A percentile compares a stretch with the other conserved stretches of the same genome.
Conservation (phyloP, 2,888 invertebrate genomes). For the Cenopis cana region DNA sequence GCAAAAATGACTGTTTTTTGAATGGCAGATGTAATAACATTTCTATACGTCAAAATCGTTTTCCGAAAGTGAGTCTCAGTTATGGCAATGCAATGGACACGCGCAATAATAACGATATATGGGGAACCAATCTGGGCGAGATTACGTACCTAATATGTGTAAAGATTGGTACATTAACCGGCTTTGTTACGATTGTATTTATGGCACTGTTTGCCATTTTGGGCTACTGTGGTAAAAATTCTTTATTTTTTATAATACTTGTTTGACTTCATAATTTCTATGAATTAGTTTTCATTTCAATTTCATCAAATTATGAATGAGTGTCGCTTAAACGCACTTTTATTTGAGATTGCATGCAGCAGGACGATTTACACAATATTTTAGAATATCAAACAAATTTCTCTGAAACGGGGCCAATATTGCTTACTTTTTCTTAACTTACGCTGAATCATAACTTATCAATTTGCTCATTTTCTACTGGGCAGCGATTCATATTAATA, state of each 20-base stretch:
- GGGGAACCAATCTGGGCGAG: slow-evolving; percentile 40
- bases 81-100: slow-evolving; percentile 19
- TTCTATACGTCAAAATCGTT: neutral
- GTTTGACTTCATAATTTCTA: neutral
- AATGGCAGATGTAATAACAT: too few relatives aligned
- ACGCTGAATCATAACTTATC: too few relatives aligned
- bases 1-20: too few relatives aligned
- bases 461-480: too few relatives aligned
- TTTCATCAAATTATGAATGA: too few relatives aligned
- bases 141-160: slow-evolving; percentile 42
- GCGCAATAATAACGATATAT: slow-evolving; percentile 41
- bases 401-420: neutral
- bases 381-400: neutral
- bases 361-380: neutral
- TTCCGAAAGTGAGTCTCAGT: neutral
- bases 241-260: neutral
- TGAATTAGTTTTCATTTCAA: neutral
- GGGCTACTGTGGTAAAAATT: slow-evolving; percentile 12
- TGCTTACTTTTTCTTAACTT: neutral
- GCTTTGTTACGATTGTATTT: slow-evolving; percentile 36
- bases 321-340: too few relatives aligned
- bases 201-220: slow-evolving; percentile 32
- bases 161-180: slow-evolving; percentile 41
- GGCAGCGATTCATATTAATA: neutral
- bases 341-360: neutral